Evolutionary conservation across 2,888 invertebrate genomes (phyloP).

Genomic region (Ischnus inquisitorius): DNA sequence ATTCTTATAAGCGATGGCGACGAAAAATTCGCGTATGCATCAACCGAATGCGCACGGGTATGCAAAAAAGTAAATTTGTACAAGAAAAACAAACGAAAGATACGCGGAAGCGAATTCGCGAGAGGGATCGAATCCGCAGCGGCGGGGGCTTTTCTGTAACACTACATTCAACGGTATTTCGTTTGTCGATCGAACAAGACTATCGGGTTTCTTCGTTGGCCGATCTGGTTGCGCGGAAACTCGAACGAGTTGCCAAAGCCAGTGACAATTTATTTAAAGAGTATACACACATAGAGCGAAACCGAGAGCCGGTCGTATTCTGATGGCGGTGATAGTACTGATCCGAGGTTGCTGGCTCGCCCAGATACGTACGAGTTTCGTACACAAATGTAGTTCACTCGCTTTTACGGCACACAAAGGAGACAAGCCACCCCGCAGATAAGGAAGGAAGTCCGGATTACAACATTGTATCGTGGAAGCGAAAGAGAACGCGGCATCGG

Average conservation of each 20-base stretch:
- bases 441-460: neutral
- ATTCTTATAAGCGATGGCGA: neutral
- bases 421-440: neutral
- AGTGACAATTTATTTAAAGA: constrained; percentile 71
- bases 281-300: constrained; percentile 59
- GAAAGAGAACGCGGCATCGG: neutral
- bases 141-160: neutral
- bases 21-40: neutral
- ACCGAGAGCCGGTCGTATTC: constrained; percentile 35
- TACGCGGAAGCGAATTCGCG: neutral
- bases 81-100: neutral
- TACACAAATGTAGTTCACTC: constrained; percentile 35
- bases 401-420: constrained; percentile 36
- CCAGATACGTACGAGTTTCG: constrained; percentile 13
- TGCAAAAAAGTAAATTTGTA: constrained; percentile 7
- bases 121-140: neutral
- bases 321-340: constrained; percentile 35
- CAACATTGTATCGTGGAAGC: neutral
- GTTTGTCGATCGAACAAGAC: neutral
- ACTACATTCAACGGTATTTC: neutral
- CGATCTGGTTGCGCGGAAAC: neutral
- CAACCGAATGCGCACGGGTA: neutral
- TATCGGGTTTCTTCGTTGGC: constrained; percentile 8
- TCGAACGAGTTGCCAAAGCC: constrained; percentile 21
- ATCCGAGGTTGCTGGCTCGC: constrained; percentile 37